Conservation (phyloP, 2,113 vertebrate species). For the Mustelus asterias region DNA sequence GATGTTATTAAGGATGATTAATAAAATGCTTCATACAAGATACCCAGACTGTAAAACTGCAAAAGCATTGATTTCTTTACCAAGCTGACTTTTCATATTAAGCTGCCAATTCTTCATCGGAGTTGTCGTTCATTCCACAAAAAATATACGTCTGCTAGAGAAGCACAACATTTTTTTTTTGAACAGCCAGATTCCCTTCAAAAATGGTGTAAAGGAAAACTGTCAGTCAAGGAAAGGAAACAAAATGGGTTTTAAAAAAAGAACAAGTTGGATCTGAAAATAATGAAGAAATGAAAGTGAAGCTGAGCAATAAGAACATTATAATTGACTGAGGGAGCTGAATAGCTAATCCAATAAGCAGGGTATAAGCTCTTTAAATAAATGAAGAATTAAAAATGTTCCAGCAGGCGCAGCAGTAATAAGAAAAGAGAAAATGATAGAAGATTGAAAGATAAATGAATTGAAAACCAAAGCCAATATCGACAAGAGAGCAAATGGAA, state of each 20-base stretch:
- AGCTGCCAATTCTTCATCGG: neutral
- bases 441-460: neutral
- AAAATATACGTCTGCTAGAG: neutral
- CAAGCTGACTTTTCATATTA: neutral
- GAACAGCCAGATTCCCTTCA: neutral
- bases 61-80: neutral
- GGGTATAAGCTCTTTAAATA: neutral
- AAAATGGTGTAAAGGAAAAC: neutral
- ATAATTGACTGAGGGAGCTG: neutral
- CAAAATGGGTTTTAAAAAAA: neutral
- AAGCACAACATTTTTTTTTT: neutral
- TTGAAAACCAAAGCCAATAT: neutral
- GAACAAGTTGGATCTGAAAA: neutral
- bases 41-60: neutral
- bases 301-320: neutral
- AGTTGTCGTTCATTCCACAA: neutral
- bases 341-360: neutral
- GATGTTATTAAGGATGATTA: neutral
- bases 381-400: neutral
- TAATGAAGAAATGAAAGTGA: neutral
- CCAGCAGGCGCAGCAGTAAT: neutral
- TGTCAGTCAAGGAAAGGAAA: neutral
- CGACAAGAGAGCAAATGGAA: neutral
- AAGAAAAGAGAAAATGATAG: neutral
- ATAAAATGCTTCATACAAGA: neutral